A percentile compares a stretch with the other conserved stretches of the same genome.
Conservation (phyloP, 2,888 invertebrate species). For the Xanthia icteritia region DNA sequence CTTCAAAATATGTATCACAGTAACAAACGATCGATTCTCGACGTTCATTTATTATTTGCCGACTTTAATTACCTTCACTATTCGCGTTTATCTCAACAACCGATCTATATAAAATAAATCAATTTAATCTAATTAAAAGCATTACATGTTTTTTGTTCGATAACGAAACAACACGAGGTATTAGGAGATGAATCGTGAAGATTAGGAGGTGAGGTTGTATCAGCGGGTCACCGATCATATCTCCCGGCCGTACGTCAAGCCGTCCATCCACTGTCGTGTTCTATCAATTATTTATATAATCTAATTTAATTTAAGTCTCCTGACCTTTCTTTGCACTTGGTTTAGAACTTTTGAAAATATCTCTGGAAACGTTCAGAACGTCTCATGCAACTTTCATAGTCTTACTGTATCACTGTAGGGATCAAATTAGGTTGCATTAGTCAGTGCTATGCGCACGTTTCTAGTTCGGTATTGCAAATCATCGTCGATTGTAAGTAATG, state of each 20-base stretch:
- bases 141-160: slow-evolving; percentile 89
- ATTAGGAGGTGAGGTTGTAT: slow-evolving; percentile 84
- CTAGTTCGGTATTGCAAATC: slow-evolving; percentile 63
- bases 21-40: slow-evolving; percentile 73
- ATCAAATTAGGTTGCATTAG: slow-evolving; percentile 72
- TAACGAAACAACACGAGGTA: slow-evolving; percentile 88
- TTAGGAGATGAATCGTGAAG: slow-evolving; percentile 88
- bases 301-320: slow-evolving; percentile 89
- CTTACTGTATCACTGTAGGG: slow-evolving; percentile 79
- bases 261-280: slow-evolving; percentile 87
- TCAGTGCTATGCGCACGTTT: slow-evolving; percentile 54
- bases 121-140: slow-evolving; percentile 91
- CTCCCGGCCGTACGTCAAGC: slow-evolving; percentile 85
- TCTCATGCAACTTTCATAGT: slow-evolving; percentile 83
- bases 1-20: slow-evolving; percentile 57
- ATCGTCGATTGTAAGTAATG: slow-evolving; percentile 61
- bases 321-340: slow-evolving; percentile 87
- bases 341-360: slow-evolving; percentile 73
- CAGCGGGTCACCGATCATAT: slow-evolving; percentile 89
- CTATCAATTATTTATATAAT: slow-evolving; percentile 89
- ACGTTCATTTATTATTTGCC: slow-evolving; percentile 83
- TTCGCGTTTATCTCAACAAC: slow-evolving; percentile 79
- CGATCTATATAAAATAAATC: slow-evolving; percentile 88
- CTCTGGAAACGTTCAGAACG: slow-evolving; percentile 73
- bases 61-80: slow-evolving; percentile 87